Evolutionary conservation across 2,797 vertebrate genomes (phyloP), one percentile per base, ranked within the genome.

Genomic region (Miichthys miiuy): DNA sequence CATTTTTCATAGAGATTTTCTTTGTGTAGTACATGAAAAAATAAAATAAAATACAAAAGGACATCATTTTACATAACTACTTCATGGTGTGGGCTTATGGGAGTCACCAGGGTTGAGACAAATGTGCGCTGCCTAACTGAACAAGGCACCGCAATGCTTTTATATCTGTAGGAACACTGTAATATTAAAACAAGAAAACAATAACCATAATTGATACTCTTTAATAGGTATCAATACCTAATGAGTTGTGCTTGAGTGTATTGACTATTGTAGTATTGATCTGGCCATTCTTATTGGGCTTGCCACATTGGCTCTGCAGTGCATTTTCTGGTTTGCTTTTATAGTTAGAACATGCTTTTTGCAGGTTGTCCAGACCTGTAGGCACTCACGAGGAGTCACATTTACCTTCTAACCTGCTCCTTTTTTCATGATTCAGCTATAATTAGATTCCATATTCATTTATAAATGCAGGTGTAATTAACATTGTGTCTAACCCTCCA

Each of bases 1-100:
- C 80, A 87, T 77, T 83, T 38, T 80, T 84, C 75, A 87, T 88
- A 84, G 51, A 70, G 66, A 82, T 72, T 79, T 85, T 84, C 75
- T 88, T 81, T 68, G 63, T 81, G 66, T 78, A 54, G 54, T 82
- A 84, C 67, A 83, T 72, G 16, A 27, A 74, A 76, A 72, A 21
- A 83, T 72, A 14, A 27, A 74, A 76, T 69, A 20, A 52, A 77
- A 60, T 13, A 77, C 9, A 73, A 71, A 70, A 62, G 17, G 1
- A 68, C 50, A 75, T 27, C 0, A 27, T 68, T 75, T 83, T 55
- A 81, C 34, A 55, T 75, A 75, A 79, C 46, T 80, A 62, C 62
- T 75, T 82, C 23, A 83, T 73, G 44, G 46, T 70, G 77, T 46
- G 41, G 75, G 69, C 65, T 65, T 58, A 56, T 60, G 56, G 46